A percentile compares a stretch with the other conserved stretches of the same genome.
These are phyloP conservation scores for Amphipoea lucens DNA, from an alignment of 2,888 invertebrate species.

Conservation along the genomic window DNA sequence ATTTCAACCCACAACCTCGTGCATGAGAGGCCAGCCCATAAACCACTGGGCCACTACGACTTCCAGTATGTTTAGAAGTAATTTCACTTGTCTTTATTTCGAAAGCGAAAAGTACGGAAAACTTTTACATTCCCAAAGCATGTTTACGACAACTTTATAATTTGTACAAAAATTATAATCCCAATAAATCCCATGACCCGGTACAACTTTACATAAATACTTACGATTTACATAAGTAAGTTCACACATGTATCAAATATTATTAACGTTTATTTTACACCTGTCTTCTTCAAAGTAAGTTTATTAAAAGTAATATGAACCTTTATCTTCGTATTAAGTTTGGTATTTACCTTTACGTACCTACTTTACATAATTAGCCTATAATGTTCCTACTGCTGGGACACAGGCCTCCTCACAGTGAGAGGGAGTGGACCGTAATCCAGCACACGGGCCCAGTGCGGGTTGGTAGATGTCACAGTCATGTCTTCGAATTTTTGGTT, in stretches of 20 bases:
- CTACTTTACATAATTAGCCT: background rate
- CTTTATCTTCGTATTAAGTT: slow-evolving; percentile 23
- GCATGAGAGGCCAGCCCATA: too few relatives aligned
- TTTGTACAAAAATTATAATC: slow-evolving; percentile 53
- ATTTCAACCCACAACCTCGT: background rate
- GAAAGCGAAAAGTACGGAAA: slow-evolving; percentile 1
- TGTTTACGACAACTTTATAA: slow-evolving; percentile 35
- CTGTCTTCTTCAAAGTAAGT: slow-evolving; percentile 18
- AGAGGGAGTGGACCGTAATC: background rate
- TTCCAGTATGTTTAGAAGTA: background rate
- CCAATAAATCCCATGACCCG: slow-evolving; percentile 15
- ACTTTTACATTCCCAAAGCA: slow-evolving; percentile 1
- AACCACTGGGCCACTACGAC: background rate
- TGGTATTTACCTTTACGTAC: slow-evolving; percentile 17
- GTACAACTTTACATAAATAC: slow-evolving; percentile 51
- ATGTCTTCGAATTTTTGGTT: background rate
- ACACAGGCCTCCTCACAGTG: background rate
- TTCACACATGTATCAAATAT: slow-evolving; percentile 60
- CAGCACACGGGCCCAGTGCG: background rate
- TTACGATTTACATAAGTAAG: slow-evolving; percentile 46
- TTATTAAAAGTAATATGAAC: slow-evolving; percentile 26
- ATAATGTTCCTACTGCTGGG: background rate
- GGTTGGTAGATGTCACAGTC: background rate
- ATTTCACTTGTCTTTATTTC: slow-evolving; percentile 5
- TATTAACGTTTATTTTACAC: slow-evolving; percentile 49